phyloP scores from a whole-genome alignment of 2,797 vertebrate species.

The Sebastes cheni region DNA sequence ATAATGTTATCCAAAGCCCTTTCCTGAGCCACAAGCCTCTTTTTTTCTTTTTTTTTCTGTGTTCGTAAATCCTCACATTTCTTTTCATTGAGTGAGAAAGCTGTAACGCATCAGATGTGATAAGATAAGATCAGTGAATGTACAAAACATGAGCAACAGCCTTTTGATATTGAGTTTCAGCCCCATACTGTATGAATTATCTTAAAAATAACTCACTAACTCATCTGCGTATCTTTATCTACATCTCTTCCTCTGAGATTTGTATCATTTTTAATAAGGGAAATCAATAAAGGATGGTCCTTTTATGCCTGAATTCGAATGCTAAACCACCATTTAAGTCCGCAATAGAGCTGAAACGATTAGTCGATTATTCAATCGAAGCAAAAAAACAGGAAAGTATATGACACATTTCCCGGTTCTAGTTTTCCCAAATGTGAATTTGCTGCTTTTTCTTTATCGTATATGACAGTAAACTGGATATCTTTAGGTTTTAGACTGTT shows the following conservation, averaged over 20 bases:
- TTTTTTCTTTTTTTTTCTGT: not conserved
- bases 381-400: not conserved
- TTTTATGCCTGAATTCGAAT: not conserved
- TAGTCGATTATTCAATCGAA: not conserved
- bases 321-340: not conserved
- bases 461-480: not conserved
- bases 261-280: not conserved
- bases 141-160: not conserved
- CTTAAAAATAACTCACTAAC: not conserved
- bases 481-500: not conserved
- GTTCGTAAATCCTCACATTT: slow-evolving; percentile 7
- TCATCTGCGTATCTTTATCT: not conserved
- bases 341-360: not conserved
- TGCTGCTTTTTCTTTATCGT: not conserved
- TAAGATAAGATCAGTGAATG: not conserved
- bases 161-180: not conserved
- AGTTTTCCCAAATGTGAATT: fast-evolving
- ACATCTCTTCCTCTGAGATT: not conserved
- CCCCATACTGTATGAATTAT: not conserved
- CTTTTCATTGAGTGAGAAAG: not conserved
- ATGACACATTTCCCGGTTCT: too few relatives aligned
- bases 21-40: slow-evolving; percentile 17
- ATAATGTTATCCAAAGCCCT: not conserved
- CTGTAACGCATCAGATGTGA: slow-evolving; percentile 5
- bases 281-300: not conserved